Base-by-base conservation (phyloP, 1,140 invertebrate genomes). In the Panagrolaimus sp. region DNA sequence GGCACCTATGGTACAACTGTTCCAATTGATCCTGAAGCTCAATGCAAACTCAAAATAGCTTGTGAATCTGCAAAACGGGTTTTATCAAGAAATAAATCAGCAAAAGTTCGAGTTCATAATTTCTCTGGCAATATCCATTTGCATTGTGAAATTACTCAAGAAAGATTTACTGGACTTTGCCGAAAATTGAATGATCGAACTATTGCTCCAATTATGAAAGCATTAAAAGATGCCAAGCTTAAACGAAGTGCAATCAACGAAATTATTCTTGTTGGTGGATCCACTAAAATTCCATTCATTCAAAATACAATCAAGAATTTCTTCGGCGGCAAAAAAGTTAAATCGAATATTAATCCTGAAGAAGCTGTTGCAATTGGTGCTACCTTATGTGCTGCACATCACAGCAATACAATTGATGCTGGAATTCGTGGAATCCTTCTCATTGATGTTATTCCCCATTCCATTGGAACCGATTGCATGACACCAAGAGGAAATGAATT, bases 201-300 rank as follows among this genome's bases (percentile, higher is more conserved):
- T 2, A 87, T 98, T 76, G 89, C 90, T 32, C 96, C 96, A 0
- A 98, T 96, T 84, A 91, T 96, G 81, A 94, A 95, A 81, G 96
- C 96, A 0, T 86, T 99, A 62, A 90, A 92, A 75, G 96, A 99
- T 86, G 96, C 94, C 47, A 95, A 98, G 85, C 90, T 97, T 0
- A 88, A 90, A 62, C 91, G 93, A 70, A 88, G 90, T 0, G 96
- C 98, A 67, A 94, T 99, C 79, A 93, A 93, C 0, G 96, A 99
- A 83, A 93, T 99, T 63, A 86, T 99, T 43, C 86, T 99, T 0
- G 96, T 99, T 45, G 96, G 96, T 75, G 96, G 96, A 72, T 98
- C 98, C 96, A 95, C 92, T 0, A 87, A 96, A 71, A 96, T 99
- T 90, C 96, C 96, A 0, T 98, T 96, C 87, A 94, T 98, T 0